Base-by-base conservation (phyloP, 2,797 vertebrate species). In the Lutjanus campechanus region DNA sequence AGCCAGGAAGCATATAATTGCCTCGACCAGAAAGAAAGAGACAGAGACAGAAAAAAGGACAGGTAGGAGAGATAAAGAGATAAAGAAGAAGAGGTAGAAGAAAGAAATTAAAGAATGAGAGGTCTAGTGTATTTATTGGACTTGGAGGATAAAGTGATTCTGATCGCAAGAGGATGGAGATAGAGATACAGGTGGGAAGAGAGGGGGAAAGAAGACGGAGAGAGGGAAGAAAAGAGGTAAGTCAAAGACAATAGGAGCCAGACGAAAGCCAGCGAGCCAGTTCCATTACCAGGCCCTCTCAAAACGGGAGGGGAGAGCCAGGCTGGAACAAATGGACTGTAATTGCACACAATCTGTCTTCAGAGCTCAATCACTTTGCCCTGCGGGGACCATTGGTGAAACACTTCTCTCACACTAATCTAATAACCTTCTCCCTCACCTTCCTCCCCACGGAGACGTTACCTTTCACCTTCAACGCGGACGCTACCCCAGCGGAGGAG, bases 281-380 rank as follows among this genome's bases (percentile, higher is more conserved):
- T 89, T 88, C 90, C 78, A 91, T 93, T 90, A 92, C 77, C 77
- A 43, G 70, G 60, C 69, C 68, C 29, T 40, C 79, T 81, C 12
- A 66, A 54, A 67, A 82, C 58, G 41, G 79, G 75, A 40, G 78
- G 73, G 68, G 77, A 50, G 78, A 36, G 74, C 73, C 56, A 41
- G 71, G 55, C 88, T 84, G 90, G 91, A 93, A 92, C 91, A 92
- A 94, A 94, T 92, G 89, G 92, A 90, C 87, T 81, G 88, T 93
- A 94, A 94, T 94, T 93, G 93, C 84, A 85, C 87, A 86, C 92
- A 90, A 92, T 93, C 90, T 85, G 90, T 94, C 92, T 92, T 91
- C 89, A 85, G 90, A 93, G 90, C 89, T 93, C 91, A 91, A 93
- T 93, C 92, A 91, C 90, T 89, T 81, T 36, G 75, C 87, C 91